Evolutionary conservation across 2,888 invertebrate genomes (phyloP), one percentile per base, ranked within the genome.

Genomic region (Notodonta ziczac): DNA sequence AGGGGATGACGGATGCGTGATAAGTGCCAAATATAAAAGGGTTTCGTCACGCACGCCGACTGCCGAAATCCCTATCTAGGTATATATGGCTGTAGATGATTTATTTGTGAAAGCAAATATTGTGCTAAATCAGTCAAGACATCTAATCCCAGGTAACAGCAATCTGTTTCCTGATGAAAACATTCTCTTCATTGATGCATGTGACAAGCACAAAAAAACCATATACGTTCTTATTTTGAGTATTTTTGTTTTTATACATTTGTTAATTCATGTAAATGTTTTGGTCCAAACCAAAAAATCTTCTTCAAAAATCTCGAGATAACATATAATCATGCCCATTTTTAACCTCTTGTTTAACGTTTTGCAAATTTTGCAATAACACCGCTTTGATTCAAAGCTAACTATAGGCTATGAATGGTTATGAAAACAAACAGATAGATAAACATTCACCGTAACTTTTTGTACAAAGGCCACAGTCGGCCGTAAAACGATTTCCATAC

Each of bases 401-500:
- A 24, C 24, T 24, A 24, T 24, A 24, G 24, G 24, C 24, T 24
- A 24, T 24, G 24, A 24, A 24, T 24, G 24, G 24, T 51, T 13
- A 32, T 35, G 35, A 53, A 32, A 35, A 35, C 13, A 14, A 40
- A 55, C 40, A 14, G 55, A 55, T 16, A 5, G 8, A 40, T 55
- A 2, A 53, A 35, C 13, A 7, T 40, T 13, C 32, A 40, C 39
- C 2, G 13, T 39, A 24, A 14, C 39, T 53, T 24, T 53, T 13
- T 12, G 32, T 53, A 24, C 24, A 32, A 53, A 39, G 39, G 39
- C 54, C 35, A 39, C 39, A 4, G 39, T 39, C 42, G 32, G 8
- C 40, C 55, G 39, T 55, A 55, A 40, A 55, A 55, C 8, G n/a
- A 55, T 14, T 52, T 40, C 14, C 55, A 55, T 55, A 16, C n/a